Evolutionary conservation across 2,113 vertebrate genomes (phyloP).

Genomic region (Ictidomys tridecemlineatus): DNA sequence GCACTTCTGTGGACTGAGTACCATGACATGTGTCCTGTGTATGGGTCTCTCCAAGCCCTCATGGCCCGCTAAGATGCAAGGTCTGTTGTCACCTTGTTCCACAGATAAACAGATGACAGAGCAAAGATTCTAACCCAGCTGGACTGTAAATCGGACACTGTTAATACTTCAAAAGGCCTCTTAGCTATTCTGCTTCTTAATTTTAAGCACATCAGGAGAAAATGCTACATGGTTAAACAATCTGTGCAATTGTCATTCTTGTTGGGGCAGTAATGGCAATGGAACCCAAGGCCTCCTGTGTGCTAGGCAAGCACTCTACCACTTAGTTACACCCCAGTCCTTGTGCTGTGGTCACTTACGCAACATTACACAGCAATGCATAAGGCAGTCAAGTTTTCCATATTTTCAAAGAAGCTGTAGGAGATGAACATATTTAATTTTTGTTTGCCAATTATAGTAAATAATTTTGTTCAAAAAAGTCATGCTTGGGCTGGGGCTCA

Average conservation of each 20-base stretch:
- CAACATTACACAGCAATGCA: neutral
- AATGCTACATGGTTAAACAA: neutral
- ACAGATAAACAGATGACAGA: neutral
- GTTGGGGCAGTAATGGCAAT: too few relatives aligned
- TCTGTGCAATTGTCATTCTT: neutral
- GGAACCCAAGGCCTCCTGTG: too few relatives aligned
- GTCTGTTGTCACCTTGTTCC: neutral
- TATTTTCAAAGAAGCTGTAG: neutral
- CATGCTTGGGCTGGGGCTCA: neutral
- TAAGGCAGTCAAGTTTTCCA: neutral
- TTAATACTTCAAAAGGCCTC: neutral
- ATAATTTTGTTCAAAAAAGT: neutral
- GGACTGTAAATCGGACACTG: neutral
- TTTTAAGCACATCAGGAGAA: neutral
- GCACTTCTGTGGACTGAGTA: fast-evolving
- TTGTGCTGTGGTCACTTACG: neutral
- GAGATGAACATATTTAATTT: neutral
- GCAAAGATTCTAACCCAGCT: neutral
- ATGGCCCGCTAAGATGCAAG: too few relatives aligned
- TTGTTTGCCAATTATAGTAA: neutral
- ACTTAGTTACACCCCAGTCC: too few relatives aligned
- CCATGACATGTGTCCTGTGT: fast-evolving
- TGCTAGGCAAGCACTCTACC: too few relatives aligned
- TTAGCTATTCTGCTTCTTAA: neutral
- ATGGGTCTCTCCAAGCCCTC: fast-evolving